Percentiles rank a stretch among this genome's conserved stretches.
phyloP scores from a whole-genome alignment of 37 sponge, comb jelly and placozoan species.

The Beroe forskalii region DNA sequence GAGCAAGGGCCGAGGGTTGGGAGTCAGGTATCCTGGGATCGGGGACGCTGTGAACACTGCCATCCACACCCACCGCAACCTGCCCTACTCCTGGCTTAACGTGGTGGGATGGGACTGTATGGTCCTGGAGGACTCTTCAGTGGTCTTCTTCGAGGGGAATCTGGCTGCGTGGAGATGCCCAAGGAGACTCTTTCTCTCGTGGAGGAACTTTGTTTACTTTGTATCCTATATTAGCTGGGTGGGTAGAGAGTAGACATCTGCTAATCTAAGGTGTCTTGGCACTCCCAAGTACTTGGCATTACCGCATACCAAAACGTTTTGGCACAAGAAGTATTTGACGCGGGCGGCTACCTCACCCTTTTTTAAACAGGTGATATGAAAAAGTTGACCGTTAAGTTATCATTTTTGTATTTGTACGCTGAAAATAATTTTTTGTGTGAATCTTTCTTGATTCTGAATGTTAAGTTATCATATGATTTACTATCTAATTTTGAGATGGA shows the following conservation, averaged over 20 bases:
- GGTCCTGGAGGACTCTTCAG: neutral
- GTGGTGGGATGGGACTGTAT: slow-evolving; percentile 64
- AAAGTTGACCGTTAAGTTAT: no score
- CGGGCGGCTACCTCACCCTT: no score
- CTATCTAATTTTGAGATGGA: no score
- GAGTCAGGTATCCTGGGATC: slow-evolving; percentile 37
- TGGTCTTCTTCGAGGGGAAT: slow-evolving; percentile 62
- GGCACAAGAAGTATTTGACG: no score
- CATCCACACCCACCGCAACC: neutral
- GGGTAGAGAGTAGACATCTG: neutral
- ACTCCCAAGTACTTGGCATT: no score
- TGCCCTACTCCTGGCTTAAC: slow-evolving; percentile 41
- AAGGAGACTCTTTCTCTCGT: slow-evolving; percentile 46
- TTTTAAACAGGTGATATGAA: no score
- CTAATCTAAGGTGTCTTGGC: no score
- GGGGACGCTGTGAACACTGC: neutral
- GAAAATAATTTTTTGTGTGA: no score
- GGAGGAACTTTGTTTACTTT: slow-evolving; percentile 8
- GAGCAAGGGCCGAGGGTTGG: neutral
- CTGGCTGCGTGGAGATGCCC: slow-evolving; percentile 56
- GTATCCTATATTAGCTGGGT: slow-evolving; percentile 28
- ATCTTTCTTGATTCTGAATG: no score
- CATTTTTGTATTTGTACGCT: no score
- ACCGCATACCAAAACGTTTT: no score
- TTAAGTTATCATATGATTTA: no score